phyloP scores from a whole-genome alignment of 2,888 invertebrate species.

The Chrysolina oricalcia region DNA sequence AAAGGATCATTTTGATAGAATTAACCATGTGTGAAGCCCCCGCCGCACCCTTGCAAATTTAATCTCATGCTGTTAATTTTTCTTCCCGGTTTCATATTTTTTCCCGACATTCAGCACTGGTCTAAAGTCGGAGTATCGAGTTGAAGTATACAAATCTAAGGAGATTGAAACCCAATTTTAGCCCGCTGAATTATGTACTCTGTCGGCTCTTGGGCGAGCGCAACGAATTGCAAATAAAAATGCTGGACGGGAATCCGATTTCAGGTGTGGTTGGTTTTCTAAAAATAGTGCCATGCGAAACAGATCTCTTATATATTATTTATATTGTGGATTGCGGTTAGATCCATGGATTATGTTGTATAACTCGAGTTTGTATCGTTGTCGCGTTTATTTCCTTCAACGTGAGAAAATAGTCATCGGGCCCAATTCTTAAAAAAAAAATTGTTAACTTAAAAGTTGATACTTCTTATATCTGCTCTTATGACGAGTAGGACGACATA shows the following conservation, averaged over 20 bases:
- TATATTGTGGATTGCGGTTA: background rate
- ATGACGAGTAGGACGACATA: too few relatives aligned
- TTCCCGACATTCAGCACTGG: too few relatives aligned
- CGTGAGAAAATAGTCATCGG: too few relatives aligned
- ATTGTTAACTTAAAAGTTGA: too few relatives aligned
- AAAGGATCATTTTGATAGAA: too few relatives aligned
- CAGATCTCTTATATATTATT: background rate
- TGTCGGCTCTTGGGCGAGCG: background rate
- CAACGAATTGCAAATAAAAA: slow-evolving; percentile 26
- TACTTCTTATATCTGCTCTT: too few relatives aligned
- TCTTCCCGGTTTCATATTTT: too few relatives aligned
- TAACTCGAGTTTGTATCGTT: background rate
- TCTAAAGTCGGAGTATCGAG: slow-evolving; percentile 11
- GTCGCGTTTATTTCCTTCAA: too few relatives aligned
- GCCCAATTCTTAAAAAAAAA: too few relatives aligned
- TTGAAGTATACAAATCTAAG: slow-evolving; percentile 27
- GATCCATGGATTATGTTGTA: background rate
- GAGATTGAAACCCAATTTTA: slow-evolving; percentile 24
- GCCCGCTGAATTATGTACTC: slow-evolving; percentile 28
- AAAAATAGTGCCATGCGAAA: slow-evolving; percentile 6
- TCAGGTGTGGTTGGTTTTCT: background rate
- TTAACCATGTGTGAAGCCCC: too few relatives aligned
- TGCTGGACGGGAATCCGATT: background rate
- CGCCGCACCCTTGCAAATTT: too few relatives aligned
- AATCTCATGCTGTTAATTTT: too few relatives aligned